phyloP scores from a whole-genome alignment of 1,140 invertebrate species.

The Mactra quadrangularis region DNA sequence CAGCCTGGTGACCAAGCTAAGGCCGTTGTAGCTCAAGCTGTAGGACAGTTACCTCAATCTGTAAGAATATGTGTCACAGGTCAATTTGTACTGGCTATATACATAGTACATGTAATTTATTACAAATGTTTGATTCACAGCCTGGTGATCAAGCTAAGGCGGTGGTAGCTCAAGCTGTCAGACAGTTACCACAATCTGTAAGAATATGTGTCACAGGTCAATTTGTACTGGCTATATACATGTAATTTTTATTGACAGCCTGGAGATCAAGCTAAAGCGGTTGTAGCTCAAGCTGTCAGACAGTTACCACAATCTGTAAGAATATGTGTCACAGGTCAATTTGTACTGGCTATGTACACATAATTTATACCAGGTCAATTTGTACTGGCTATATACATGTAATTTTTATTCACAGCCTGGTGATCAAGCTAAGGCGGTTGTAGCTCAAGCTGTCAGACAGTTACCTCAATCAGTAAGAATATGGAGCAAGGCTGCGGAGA shows the following conservation, averaged over 20 bases:
- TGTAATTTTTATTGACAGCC: too few species aligned
- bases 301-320: slow-evolving; percentile 89
- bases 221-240: too few species aligned
- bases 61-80: slow-evolving; percentile 98
- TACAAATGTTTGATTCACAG: too few species aligned
- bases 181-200: slow-evolving; percentile 88
- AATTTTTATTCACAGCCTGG: slow-evolving; percentile 89
- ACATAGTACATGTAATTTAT: too few species aligned
- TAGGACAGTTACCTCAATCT: slow-evolving; percentile 86
- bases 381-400: too few species aligned
- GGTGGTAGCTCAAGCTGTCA: slow-evolving; percentile 88
- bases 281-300: slow-evolving; percentile 87
- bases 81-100: too few species aligned
- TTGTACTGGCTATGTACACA: too few species aligned
- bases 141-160: slow-evolving; percentile 97
- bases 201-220: too few species aligned
- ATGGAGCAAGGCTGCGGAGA: slow-evolving; percentile 99
- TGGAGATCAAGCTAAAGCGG: slow-evolving; percentile 95
- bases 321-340: too few species aligned
- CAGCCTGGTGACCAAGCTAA: slow-evolving; percentile 96
- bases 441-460: slow-evolving; percentile 86
- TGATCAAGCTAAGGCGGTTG: slow-evolving; percentile 96
- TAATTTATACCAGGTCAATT: too few species aligned
- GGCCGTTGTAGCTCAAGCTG: slow-evolving; percentile 90
- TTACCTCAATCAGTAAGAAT: slow-evolving; percentile 91